Base-by-base conservation (phyloP, 2,797 vertebrate species). In the Lerista edwardsae region DNA sequence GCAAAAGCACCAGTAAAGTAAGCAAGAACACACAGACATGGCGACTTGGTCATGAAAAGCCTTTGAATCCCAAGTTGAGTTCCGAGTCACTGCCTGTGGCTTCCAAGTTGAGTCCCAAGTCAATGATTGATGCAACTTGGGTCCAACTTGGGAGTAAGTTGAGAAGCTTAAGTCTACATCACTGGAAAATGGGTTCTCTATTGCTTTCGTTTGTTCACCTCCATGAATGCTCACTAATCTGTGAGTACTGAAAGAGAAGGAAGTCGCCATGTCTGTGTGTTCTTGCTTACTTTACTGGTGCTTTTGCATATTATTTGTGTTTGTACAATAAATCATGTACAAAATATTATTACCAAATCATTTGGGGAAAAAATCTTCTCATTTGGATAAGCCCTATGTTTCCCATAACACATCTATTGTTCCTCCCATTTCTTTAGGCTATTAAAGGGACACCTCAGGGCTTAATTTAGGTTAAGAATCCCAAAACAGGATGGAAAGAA, bases 401-500 rank as follows among this genome's bases (percentile, higher is more conserved):
- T 41, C 14, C 23, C 51, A 77, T 25, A 2, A 59, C 31, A 6
- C 47, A 69, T 23, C 19, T 68, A 31, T 19, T 69, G 64, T 59
- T 69, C 17, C 44, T 44, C 39, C 23, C 12, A 47, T 84, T 77
- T 77, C 19, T 65, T 61, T 64, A 73, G 57, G 31, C 29, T 51
- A 29, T 55, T 51, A 62, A 61, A 59, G 31, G 6, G 31, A 84
- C 68, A 47, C 10, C n/a, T 39, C 27, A 25, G 31, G 31, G 23
- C 25, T 79, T 78, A 72, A 29, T 77, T 72, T 62, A 78, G 57
- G 25, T 75, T 59, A 61, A 55, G 36, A 84, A 36, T 31, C n/a
- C 14, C 62, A 27, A 12, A 44, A 19, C 57, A 69, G 69, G 41
- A 71, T 27, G 62, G 31, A 79, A 73, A 72, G 61, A 73, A 69